Base-by-base conservation (phyloP, 1,140 invertebrate genomes). In the Drosophila novamexicana region DNA sequence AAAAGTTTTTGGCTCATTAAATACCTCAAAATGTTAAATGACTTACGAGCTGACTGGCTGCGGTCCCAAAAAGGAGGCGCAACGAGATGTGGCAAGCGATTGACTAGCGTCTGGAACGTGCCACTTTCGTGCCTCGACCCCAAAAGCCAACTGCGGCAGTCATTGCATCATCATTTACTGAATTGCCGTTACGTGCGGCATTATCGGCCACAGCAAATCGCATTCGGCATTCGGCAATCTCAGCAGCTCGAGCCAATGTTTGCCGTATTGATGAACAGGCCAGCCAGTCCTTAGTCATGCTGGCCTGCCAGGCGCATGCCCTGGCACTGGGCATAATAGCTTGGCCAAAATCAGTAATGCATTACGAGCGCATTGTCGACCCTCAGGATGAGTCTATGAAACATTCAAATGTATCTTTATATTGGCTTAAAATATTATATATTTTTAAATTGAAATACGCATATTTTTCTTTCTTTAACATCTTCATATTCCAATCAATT, bases 11-110 rank as follows among this genome's bases (percentile, higher is more conserved):
- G 84, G 84, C 81, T 89, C 84, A 89, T 89, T 89, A 89, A 89
- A 89, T 89, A 89, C 77, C 84, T 89, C 84, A 89, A 89, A 89
- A 89, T 89, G 84, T 77, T 81, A 89, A 89, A 84, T 89, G 84
- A 89, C 84, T 89, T 81, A 89, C 84, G 79, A 74, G 65, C 68
- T 32, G 36, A 47, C 44, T 49, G 14, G 22, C 22, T 22, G 22
- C 14, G 22, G 22, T 6, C 36, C n/a, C 40, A 29, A 36, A 36
- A 65, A 50, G 56, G 44, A 62, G 49, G 40, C 45, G 42, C 52
- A 66, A 73, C 79, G 61, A 72, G 65, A 66, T 69, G 75, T 75
- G 82, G 79, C 83, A 73, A 47, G 63, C 82, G 82, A 86, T 84
- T 85, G 67, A 89, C 77, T 75, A 65, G 50, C 65, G 67, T 50